phyloP scores from a whole-genome alignment of 2,888 invertebrate species.

The Parapristionchus giblindavisi region DNA sequence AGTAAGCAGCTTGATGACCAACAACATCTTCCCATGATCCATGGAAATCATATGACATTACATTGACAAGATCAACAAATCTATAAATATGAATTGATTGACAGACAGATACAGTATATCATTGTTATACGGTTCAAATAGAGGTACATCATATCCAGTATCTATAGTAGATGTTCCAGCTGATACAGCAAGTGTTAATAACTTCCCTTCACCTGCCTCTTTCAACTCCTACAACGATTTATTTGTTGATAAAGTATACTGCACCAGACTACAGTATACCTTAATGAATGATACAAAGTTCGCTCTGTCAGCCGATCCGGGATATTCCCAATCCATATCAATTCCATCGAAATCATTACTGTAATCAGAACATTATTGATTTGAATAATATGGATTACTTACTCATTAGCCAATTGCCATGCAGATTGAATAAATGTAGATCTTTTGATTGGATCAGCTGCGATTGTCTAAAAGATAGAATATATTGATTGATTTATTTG shows the following conservation, averaged over 20 bases:
- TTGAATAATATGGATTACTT: not conserved
- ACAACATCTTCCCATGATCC: conserved; percentile 30
- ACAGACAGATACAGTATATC: no score
- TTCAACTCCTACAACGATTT: conserved; percentile 11
- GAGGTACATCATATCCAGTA: conserved; percentile 30
- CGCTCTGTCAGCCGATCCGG: conserved; percentile 15
- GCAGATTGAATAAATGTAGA: conserved; percentile 22
- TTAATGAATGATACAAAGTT: conserved; percentile 25
- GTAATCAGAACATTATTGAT: not conserved
- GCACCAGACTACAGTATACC: no score
- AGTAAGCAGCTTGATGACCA: conserved; percentile 13
- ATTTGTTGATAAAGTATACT: not conserved
- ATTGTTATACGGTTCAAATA: conserved; percentile 21
- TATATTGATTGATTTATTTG: not conserved
- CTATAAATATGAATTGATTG: not conserved
- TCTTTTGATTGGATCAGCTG: conserved; percentile 7
- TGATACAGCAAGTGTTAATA: conserved; percentile 18
- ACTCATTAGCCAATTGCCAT: conserved; percentile 33
- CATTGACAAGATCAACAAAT: conserved; percentile 8
- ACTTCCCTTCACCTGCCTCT: not conserved
- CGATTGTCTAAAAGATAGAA: conserved; percentile 7
- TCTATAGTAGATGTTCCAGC: conserved; percentile 28
- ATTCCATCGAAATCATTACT: conserved; percentile 32
- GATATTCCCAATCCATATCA: conserved; percentile 36
- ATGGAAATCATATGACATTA: conserved; percentile 36